phyloP scores from a whole-genome alignment of 2,797 vertebrate species.

The Betta splendens region DNA sequence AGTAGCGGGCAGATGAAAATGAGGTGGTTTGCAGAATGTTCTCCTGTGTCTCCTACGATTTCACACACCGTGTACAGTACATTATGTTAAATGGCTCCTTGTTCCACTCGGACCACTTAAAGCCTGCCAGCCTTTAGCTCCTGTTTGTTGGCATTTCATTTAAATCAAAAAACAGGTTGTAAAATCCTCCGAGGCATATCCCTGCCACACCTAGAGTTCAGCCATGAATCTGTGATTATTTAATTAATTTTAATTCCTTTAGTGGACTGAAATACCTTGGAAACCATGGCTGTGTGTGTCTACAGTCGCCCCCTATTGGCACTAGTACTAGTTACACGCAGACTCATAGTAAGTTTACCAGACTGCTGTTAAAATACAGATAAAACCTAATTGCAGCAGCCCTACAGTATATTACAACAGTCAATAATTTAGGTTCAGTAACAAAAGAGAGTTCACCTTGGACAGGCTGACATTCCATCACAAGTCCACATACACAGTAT shows the following conservation, averaged over 20 bases:
- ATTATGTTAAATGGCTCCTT: neutral
- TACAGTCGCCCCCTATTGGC: no score
- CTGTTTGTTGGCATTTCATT: neutral
- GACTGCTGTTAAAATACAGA: no score
- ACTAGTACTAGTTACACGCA: no score
- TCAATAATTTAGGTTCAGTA: no score
- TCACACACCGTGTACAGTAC: constrained; percentile 9
- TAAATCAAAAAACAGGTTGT: constrained; percentile 29
- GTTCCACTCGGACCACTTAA: constrained; percentile 9
- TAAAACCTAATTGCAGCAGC: no score
- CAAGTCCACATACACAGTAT: no score
- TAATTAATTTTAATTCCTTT: constrained; percentile 55
- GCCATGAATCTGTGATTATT: constrained; percentile 22
- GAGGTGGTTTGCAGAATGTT: no score
- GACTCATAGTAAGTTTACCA: no score
- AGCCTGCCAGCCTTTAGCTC: constrained; percentile 16
- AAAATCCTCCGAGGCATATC: constrained; percentile 27
- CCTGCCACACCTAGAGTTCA: constrained; percentile 10
- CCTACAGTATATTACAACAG: no score
- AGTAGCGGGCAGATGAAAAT: no score
- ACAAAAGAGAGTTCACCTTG: no score
- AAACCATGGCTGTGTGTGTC: constrained; percentile 32
- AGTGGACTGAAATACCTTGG: constrained; percentile 36
- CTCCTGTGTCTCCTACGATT: neutral
- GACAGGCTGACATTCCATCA: no score